Base-by-base conservation (phyloP, 2,113 vertebrate species). In the Saccopteryx bilineata region DNA sequence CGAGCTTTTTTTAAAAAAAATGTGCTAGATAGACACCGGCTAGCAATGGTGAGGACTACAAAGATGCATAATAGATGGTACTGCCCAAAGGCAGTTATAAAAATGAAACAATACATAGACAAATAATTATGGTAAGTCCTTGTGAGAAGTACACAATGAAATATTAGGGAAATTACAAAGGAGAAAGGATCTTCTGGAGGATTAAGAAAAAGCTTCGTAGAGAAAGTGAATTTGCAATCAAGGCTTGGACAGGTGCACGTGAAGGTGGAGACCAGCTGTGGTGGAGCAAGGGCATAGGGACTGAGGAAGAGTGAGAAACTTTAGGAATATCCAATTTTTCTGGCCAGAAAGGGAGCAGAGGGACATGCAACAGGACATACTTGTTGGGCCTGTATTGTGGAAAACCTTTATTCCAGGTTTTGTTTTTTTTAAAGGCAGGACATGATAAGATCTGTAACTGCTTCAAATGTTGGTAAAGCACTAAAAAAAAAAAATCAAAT, bases 381-480 rank as follows among this genome's bases (percentile, higher is more conserved):
- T 28, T 66, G 31, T 9, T 21, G 18, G 19, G 52, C 31, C 2
- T 82, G 0, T 11, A 46, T 39, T 23, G 18, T 65, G 24, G 48
- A 58, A 92, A 14, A 71, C 0, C 12, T 93, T 71, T 61, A 54
- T 61, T 66, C 12, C 10, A 54, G 84, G 14, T n/a, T 79, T 83
- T n/a, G 18, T 72, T 52, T 66, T 90, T 54, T 74, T 72, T 83
- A 23, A 66, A 65, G 18, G 23, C 6, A 58, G 24, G 11, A 11
- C 50, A 4, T 87, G 18, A 83, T 21, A 76, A 39, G 48, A 61
- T 83, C 23, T n/a, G 63, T 94, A 83, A 23, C 61, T 60, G 14
- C n/a, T 82, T 89, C 78, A 76, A 78, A 78, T 95, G 23, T 85
- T 91, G 21, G 6, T 19, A 23, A 76, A 65, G 65, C 24, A 65